Evolutionary conservation across 2,888 invertebrate species (phyloP), one percentile per base, ranked within the genome.

Genomic region (Calameuta idolon): DNA sequence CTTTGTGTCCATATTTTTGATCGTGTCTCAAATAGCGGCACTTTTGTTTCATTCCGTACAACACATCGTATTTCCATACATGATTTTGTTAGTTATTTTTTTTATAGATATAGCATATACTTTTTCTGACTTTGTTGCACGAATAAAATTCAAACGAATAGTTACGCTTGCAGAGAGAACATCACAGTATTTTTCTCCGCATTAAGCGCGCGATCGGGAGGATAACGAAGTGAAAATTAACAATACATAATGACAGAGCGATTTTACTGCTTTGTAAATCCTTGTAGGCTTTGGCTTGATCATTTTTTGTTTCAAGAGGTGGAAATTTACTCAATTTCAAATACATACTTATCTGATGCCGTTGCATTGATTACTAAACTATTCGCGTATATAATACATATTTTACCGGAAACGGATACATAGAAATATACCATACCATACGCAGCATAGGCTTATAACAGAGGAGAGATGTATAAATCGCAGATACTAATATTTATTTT

Each of bases 261-360:
- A 9, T 9, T 34, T 74, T 11, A 33, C n/a, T 34, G 23, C 77
- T 85, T 37, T 77, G 77, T 69, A 76, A 76, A 73, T 55, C 23
- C 55, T 23, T 80, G 78, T 69, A 79, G 84, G 79, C 79, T 77
- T 80, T 83, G 69, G 83, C 85, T 83, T 85, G 83, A 85, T 84
- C 84, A 79, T 85, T 85, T 85, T 83, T 82, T 81, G 80, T 80
- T 83, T 74, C 81, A 82, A 84, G 83, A 84, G 83, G 79, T 79
- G 75, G 9, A 23, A 55, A 23, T 23, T 55, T 23, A 55, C 4
- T 23, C 23, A 55, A 23, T 55, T 9, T 55, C 55, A 55, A 55
- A 55, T 55, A 23, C 15, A 55, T 55, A 55, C 5, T 55, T 23
- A 55, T 23, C 55, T 23, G 23, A 55, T 55, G 55, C 15, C 55